Base-by-base conservation (phyloP, 2,888 invertebrate species). In the Chloroclysta siterata region DNA sequence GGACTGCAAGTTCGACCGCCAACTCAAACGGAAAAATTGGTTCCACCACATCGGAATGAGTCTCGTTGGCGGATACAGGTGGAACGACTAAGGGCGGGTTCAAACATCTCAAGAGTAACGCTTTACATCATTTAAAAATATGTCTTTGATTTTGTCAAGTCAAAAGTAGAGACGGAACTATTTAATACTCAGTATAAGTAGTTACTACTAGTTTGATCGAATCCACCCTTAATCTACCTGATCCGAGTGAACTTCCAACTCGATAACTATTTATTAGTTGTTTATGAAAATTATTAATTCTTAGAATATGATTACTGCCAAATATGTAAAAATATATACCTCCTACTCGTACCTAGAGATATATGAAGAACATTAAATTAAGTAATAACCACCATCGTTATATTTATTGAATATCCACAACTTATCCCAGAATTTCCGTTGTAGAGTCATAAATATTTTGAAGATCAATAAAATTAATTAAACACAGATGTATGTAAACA, bases 1-100 rank as follows among this genome's bases (percentile, higher is more conserved):
- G 0, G 83, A 94, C 51, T 87, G 92, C 44, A 89, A 91, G 54
- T 77, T 82, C 59, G 79, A 90, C 53, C 84, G 90, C 7, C 71
- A 82, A 22, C 65, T 84, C 0, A 80, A 78, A 61, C 80, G 85
- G 8, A 86, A 80, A 58, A 89, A 87, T 72, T 88, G 86, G 86
- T 81, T 86, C 69, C 88, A 89, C 60, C 93, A 93, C 63, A 76
- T 89, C 57, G 68, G 64, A 1, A 75, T 88, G 41, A 87, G 85
- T 59, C 80, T 93, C 0, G 73, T 77, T 41, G 91, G 89, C 15
- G 87, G 88, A 10, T 90, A 93, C 67, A 77, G 88, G 50, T 66
- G 80, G 68, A 72, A 65, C 29, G 53, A 60, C 8, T 74, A 75
- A 71, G 3, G n/a, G 22, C 22, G 22, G 3, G 22, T 22, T 22